Evolutionary conservation across 2,888 invertebrate genomes (phyloP).

Genomic region (Sminthurinus aureus): DNA sequence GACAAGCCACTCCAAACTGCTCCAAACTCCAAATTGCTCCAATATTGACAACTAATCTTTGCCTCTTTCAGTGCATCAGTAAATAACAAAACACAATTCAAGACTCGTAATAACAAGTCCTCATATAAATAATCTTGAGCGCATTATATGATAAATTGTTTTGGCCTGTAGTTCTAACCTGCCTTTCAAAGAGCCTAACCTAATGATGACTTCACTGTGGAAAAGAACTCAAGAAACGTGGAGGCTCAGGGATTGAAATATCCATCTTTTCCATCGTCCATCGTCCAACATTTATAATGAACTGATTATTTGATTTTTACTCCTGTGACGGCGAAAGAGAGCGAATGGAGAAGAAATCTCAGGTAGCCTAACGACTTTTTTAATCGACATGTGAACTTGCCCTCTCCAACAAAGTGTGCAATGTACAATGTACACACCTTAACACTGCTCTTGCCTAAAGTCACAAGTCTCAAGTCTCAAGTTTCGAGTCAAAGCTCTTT

Average conservation of each 20-base stretch:
- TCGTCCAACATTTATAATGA: slow-evolving; percentile 4
- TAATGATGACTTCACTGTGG: neutral
- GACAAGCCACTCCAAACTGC: no score
- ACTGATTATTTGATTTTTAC: neutral
- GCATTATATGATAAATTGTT: no score
- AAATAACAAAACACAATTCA: no score
- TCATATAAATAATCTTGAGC: no score
- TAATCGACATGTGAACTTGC: slow-evolving; percentile 3
- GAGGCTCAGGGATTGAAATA: neutral
- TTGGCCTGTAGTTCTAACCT: no score
- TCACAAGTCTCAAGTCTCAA: no score
- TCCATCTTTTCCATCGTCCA: neutral
- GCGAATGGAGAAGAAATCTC: neutral
- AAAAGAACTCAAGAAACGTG: neutral
- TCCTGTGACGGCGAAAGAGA: neutral
- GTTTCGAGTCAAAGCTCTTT: no score
- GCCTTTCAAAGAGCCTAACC: neutral
- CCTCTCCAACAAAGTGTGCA: neutral
- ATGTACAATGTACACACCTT: slow-evolving; percentile 4
- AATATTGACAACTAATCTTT: no score
- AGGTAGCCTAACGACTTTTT: slow-evolving; percentile 29
- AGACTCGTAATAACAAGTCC: no score
- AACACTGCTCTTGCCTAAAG: no score
- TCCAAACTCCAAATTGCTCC: no score
- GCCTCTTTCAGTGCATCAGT: no score